Evolutionary conservation across 2,888 invertebrate species (phyloP), one percentile per base, ranked within the genome.

Genomic region (Campopleginae sp.): DNA sequence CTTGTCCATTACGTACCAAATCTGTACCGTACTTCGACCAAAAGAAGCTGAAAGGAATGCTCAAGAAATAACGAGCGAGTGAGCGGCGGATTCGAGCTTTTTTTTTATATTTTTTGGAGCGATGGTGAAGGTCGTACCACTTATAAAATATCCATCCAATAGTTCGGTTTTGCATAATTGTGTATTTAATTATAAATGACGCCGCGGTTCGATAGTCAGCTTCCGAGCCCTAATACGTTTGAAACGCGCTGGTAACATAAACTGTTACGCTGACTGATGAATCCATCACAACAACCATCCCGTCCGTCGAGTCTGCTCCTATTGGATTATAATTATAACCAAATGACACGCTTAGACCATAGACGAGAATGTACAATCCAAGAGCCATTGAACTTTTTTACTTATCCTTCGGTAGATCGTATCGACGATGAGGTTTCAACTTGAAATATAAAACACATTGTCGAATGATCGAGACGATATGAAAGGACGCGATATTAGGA

Each of bases 301-400:
- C 87, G 85, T 87, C 87, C 87, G 82, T 86, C 82, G 80, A 85
- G 75, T 82, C 85, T 80, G 84, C 82, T 87, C 85, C 82, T 86
- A 86, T 78, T 38, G 54, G 72, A 82, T 42, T 75, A 38, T 38
- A 68, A 82, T 78, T 23, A 48, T 23, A 70, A 63, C 17, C 33
- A 33, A 75, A 72, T 17, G 51, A 77, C 70, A 61, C 68, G 79
- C 80, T 82, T 76, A 85, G 80, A 63, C 72, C 85, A 82, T 85
- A 82, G 82, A 85, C 70, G 71, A 76, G 58, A 82, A 80, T 77
- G 70, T 85, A 82, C 82, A 86, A 82, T 87, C 81, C 83, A 85
- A 82, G 85, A 87, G 85, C 85, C 86, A 84, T 86, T 86, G 83
- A 89, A 88, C 86, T 90, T 90, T 90, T 90, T 87, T 90, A 90